A percentile compares a stretch with the other conserved stretches of the same genome.
Conservation (phyloP, 2,113 vertebrate genomes). For the human (Homo sapiens) region GRCh38 chr13:52849501-52850000, state of each 20-base stretch:
- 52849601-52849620: conserved; percentile 88
- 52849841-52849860: conserved; percentile 93
- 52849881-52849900: not conserved
- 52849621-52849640: conserved; percentile 92
- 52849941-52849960: not conserved
- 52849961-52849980: not conserved
- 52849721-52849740: conserved; percentile 94
- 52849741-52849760: conserved; percentile 88
- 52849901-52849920: not conserved
- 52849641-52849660: conserved; percentile 92
- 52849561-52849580: conserved; percentile 96
- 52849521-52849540: conserved; percentile 91
- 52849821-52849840: conserved; percentile 86
- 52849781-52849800: conserved; percentile 91
- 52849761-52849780: conserved; percentile 91
- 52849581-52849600: conserved; percentile 87
- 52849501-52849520: conserved; percentile 90
- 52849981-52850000: not conserved
- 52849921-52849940: not conserved
- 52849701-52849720: conserved; percentile 91
- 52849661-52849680: conserved; percentile 91
- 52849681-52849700: conserved; percentile 91
- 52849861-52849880: conserved; percentile 59
- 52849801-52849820: conserved; percentile 88
- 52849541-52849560: conserved; percentile 92